Percentiles rank a stretch among this genome's conserved stretches.
phyloP scores from a whole-genome alignment of 1,140 invertebrate species.

The Asbolus verrucosus region DNA sequence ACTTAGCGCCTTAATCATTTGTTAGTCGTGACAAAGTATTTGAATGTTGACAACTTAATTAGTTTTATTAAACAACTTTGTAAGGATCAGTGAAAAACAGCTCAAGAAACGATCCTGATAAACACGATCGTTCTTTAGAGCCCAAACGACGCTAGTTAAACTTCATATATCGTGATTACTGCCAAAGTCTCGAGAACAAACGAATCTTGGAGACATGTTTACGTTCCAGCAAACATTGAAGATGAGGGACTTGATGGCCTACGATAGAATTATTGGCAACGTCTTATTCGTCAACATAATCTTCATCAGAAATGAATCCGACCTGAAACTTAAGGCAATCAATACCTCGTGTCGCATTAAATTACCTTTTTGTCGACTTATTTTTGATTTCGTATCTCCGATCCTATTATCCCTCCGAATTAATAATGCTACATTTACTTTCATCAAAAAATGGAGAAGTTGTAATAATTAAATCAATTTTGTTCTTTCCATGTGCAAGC shows the following conservation, averaged over 20 bases:
- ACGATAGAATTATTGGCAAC: slow-evolving; percentile 37
- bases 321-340: slow-evolving; percentile 28
- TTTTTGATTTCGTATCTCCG: slow-evolving; percentile 22
- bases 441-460: slow-evolving; percentile 9
- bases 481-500: background rate
- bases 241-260: slow-evolving; percentile 45
- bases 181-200: slow-evolving; percentile 49
- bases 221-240: slow-evolving; percentile 49
- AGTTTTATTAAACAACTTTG: slow-evolving; percentile 17
- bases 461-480: slow-evolving; percentile 32
- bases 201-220: slow-evolving; percentile 50
- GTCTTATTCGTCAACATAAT: slow-evolving; percentile 37
- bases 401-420: slow-evolving; percentile 21
- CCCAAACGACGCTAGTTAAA: slow-evolving; percentile 43
- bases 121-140: slow-evolving; percentile 24
- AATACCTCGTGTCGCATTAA: slow-evolving; percentile 25
- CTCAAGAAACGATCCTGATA: slow-evolving; percentile 20
- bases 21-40: background rate
- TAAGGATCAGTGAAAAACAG: slow-evolving; percentile 8
- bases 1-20: background rate
- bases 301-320: slow-evolving; percentile 22
- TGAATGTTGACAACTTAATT: slow-evolving; percentile 33
- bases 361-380: slow-evolving; percentile 30
- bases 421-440: slow-evolving; percentile 18
- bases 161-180: slow-evolving; percentile 51